These are phyloP conservation scores for Temnothorax unifasciatus DNA, from an alignment of 2,888 invertebrate species.

Conservation along the genomic window DNA sequence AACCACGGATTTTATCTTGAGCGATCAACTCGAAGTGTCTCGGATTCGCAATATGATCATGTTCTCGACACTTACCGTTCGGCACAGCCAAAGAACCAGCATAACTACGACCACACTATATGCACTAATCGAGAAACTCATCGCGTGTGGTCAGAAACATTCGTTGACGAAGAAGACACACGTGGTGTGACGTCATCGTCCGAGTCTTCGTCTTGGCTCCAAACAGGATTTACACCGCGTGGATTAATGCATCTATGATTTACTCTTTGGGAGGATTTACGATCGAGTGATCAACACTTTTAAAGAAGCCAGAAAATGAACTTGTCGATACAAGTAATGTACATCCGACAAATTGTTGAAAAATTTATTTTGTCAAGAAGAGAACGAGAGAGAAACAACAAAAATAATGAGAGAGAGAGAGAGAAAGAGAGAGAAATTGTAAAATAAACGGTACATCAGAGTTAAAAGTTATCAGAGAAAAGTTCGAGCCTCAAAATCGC, in stretches of 20 bases:
- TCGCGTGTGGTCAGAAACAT: slow-evolving; percentile 60
- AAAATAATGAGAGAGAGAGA: background rate
- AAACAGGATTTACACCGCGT: slow-evolving; percentile 32
- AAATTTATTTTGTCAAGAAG: background rate
- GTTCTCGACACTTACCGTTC: slow-evolving; percentile 47
- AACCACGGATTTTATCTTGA: background rate
- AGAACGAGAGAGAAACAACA: background rate
- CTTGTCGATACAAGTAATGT: background rate
- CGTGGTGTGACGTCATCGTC: slow-evolving; percentile 66
- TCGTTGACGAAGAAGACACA: slow-evolving; percentile 61
- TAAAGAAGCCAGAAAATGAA: background rate
- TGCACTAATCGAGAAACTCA: slow-evolving; percentile 69
- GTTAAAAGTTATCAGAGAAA: background rate
- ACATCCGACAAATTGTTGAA: background rate
- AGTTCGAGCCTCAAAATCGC: background rate
- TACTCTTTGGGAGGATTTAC: slow-evolving; percentile 18
- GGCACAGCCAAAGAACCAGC: slow-evolving; percentile 35
- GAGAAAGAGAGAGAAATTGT: slow-evolving; percentile 28
- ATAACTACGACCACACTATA: slow-evolving; percentile 54
- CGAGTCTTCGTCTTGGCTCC: slow-evolving; percentile 22
- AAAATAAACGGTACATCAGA: slow-evolving; percentile 13
- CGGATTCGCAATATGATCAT: slow-evolving; percentile 29
- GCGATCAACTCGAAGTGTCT: background rate
- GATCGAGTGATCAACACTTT: slow-evolving; percentile 11
- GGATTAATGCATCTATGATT: slow-evolving; percentile 20